Conservation (phyloP, 2,113 vertebrate species). For the Nycticebus coucang region DNA sequence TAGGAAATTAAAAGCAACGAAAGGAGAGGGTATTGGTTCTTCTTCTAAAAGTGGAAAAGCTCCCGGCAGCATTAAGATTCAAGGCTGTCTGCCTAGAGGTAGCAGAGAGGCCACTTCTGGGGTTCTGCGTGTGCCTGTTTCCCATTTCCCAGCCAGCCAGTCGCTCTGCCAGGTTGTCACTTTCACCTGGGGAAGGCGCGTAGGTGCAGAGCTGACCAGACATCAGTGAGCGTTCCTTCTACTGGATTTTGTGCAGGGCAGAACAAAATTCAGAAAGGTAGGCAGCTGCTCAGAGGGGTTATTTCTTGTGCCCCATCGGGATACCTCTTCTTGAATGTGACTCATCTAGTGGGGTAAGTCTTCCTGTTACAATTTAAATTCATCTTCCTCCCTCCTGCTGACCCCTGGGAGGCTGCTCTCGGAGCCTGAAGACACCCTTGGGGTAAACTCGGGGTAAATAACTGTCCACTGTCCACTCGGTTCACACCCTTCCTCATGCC, state of each 20-base stretch:
- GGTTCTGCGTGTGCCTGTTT: background rate
- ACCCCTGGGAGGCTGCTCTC: background rate
- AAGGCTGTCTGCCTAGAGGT: background rate
- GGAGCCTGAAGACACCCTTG: background rate
- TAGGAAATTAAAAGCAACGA: background rate
- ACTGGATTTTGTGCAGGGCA: background rate
- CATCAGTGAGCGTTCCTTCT: background rate
- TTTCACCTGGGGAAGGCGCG: background rate
- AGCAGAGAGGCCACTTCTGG: background rate
- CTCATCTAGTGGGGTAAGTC: background rate
- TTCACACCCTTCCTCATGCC: no score
- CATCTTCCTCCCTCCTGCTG: background rate
- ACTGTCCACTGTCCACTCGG: background rate
- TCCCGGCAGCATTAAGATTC: background rate
- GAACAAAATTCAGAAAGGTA: background rate
- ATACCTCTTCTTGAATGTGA: background rate
- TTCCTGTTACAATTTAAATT: background rate
- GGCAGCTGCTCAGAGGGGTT: background rate
- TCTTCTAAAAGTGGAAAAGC: background rate
- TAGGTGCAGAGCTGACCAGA: background rate
- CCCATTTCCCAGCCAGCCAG: no score
- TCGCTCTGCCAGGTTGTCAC: background rate
- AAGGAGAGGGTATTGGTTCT: no score
- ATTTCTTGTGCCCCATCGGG: background rate
- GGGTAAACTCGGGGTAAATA: accelerated